phyloP scores from a whole-genome alignment of 2,888 invertebrate genomes.

The Luperina testacea region DNA sequence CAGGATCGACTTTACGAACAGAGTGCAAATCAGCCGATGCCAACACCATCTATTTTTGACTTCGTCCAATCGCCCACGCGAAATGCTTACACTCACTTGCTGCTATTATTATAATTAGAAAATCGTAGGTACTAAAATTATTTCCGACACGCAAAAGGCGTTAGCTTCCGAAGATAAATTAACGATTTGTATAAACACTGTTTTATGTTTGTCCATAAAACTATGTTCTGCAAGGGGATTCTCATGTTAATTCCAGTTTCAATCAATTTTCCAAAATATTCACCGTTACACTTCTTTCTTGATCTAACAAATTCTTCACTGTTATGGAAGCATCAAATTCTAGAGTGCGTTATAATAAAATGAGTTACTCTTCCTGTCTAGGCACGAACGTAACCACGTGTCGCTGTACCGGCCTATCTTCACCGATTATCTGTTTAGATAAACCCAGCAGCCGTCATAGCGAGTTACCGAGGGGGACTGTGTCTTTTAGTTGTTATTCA shows the following conservation, averaged over 20 bases:
- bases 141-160: conserved; percentile 68
- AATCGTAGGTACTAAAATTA: conserved; percentile 82
- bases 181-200: conserved; percentile 34
- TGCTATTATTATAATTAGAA: conserved; percentile 86
- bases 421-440: conserved; percentile 81
- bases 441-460: conserved; percentile 76
- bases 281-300: conserved; percentile 6
- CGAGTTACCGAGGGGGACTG: conserved; percentile 74
- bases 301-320: conserved; percentile 4
- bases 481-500: conserved; percentile 78
- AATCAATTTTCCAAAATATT: conserved; percentile 15
- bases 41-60: conserved; percentile 85
- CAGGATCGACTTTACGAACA: conserved; percentile 68
- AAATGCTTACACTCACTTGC: conserved; percentile 89
- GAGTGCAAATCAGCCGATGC: conserved; percentile 80
- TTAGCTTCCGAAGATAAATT: conserved; percentile 62
- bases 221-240: background rate
- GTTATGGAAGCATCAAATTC: conserved; percentile 27
- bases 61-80: conserved; percentile 84
- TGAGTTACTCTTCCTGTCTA: conserved; percentile 45
- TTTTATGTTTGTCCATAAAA: conserved; percentile 21
- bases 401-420: conserved; percentile 66
- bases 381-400: conserved; percentile 64
- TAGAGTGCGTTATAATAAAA: conserved; percentile 11
- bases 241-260: background rate